phyloP scores from a whole-genome alignment of 2,888 invertebrate species.

The Pyralis farinalis region DNA sequence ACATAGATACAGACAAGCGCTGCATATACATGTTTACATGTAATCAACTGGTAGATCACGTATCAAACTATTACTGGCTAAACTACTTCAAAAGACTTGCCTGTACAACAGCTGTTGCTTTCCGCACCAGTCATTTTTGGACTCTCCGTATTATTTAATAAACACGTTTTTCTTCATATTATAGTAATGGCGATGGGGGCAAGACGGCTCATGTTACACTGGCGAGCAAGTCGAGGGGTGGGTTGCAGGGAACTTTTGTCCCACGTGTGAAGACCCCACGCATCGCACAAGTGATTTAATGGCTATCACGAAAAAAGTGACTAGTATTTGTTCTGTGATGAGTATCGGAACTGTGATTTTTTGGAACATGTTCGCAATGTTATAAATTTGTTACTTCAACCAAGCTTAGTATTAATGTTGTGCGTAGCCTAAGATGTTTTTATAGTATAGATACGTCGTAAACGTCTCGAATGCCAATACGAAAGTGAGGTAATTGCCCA shows the following conservation, averaged over 20 bases:
- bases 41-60: slow-evolving; percentile 35
- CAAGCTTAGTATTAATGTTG: no score
- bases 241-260: slow-evolving; percentile 47
- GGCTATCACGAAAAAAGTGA: slow-evolving; percentile 42
- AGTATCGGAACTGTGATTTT: slow-evolving; percentile 1
- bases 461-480: no score
- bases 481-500: no score
- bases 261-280: slow-evolving; percentile 74
- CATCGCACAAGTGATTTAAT: slow-evolving; percentile 71
- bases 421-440: no score
- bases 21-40: slow-evolving; percentile 14
- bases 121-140: slow-evolving; percentile 32
- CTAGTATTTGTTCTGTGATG: not conserved
- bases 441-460: no score
- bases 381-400: no score
- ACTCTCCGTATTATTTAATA: slow-evolving; percentile 22
- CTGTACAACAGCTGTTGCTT: slow-evolving; percentile 56
- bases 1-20: no score
- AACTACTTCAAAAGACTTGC: slow-evolving; percentile 60
- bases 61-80: slow-evolving; percentile 50
- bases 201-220: slow-evolving; percentile 25
- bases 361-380: no score
- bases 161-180: slow-evolving; percentile 10
- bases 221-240: slow-evolving; percentile 34
- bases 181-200: slow-evolving; percentile 16